A percentile compares a stretch with the other conserved stretches of the same genome.
Conservation (phyloP, 2,797 vertebrate genomes). For the Cuniculus paca region DNA sequence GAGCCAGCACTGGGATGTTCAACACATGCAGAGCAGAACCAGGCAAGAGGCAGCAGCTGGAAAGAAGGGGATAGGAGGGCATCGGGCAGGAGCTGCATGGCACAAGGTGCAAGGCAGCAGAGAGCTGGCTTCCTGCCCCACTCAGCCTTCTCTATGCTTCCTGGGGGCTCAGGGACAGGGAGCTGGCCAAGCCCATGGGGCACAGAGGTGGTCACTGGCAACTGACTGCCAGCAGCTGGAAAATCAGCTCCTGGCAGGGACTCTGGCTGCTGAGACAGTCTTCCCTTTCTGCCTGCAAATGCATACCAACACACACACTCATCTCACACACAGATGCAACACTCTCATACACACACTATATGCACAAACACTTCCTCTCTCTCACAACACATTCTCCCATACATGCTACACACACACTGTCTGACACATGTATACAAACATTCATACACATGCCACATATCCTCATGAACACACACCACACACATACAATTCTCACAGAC, state of each 20-base stretch:
- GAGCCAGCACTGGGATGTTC: not conserved
- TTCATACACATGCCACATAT: not conserved
- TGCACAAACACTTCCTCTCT: no score
- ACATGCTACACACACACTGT: no score
- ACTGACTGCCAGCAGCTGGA: conserved; percentile 55
- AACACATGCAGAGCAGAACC: not conserved
- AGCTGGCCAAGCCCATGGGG: conserved; percentile 60
- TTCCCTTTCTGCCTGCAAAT: conserved; percentile 9
- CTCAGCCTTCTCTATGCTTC: not conserved
- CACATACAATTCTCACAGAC: not conserved
- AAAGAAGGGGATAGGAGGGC: not conserved
- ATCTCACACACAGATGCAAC: not conserved
- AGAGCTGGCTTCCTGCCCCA: not conserved
- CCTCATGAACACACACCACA: not conserved
- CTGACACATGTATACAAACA: not conserved
- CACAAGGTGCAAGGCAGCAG: fast-evolving
- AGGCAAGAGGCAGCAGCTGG: not conserved
- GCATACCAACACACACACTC: not conserved
- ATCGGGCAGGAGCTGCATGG: not conserved
- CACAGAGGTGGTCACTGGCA: not conserved
- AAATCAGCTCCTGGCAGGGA: conserved; percentile 53
- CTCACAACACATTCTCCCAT: not conserved
- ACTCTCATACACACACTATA: not conserved
- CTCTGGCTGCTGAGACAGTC: conserved; percentile 17
- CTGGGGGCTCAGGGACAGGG: not conserved